Conservation (phyloP, 2,113 vertebrate genomes). For the Albula glossodonta region DNA sequence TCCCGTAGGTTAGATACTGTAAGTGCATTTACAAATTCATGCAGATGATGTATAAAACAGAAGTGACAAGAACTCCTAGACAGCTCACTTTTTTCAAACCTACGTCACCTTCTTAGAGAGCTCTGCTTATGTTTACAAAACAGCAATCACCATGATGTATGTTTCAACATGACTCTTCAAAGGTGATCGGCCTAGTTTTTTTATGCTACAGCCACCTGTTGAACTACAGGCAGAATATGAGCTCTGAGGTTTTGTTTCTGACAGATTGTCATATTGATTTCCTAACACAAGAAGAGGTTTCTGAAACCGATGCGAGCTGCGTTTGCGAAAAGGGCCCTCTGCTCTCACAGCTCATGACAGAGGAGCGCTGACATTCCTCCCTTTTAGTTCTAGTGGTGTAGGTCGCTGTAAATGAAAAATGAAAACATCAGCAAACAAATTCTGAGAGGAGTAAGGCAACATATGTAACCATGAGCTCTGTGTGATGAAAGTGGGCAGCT, state of each 20-base stretch:
- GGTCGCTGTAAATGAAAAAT: neutral
- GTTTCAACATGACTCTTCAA: neutral
- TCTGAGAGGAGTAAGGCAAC: neutral
- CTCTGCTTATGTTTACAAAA: neutral
- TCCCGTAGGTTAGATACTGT: neutral
- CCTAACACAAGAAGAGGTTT: neutral
- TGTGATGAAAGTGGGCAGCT: neutral
- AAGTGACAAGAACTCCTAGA: neutral
- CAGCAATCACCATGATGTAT: neutral
- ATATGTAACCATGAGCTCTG: neutral
- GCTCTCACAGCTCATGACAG: neutral
- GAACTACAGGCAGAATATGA: neutral
- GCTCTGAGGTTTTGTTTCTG: neutral
- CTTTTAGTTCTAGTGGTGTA: neutral
- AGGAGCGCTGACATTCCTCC: neutral
- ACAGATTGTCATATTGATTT: neutral
- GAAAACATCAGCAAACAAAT: neutral
- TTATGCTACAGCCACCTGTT: neutral
- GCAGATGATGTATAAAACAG: neutral
- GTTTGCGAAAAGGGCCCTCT: neutral
- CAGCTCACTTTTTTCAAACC: neutral
- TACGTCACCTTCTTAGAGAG: neutral
- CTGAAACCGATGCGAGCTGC: neutral
- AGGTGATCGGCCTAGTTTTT: neutral
- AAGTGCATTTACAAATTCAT: neutral